These are phyloP conservation scores for Lacanobia wlatinum DNA, from an alignment of 2,888 invertebrate genomes.

Conservation along the genomic window DNA sequence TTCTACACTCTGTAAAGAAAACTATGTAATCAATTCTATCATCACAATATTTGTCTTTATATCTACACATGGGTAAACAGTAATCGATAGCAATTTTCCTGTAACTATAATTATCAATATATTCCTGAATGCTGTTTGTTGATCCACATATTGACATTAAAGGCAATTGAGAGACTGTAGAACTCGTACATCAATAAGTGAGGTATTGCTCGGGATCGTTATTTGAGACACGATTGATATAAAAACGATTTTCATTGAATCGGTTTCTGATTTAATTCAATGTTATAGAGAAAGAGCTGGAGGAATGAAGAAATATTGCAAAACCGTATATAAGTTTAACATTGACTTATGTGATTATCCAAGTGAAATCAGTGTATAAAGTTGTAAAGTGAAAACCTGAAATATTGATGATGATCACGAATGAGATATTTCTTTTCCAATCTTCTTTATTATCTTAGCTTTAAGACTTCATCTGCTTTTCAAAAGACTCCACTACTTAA, in stretches of 20 bases:
- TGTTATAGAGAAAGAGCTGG: background rate
- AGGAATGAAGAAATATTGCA: no score
- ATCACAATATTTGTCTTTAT: background rate
- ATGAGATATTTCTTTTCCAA: no score
- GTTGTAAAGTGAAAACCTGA: no score
- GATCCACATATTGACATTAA: conserved; percentile 19
- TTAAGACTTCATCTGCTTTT: no score
- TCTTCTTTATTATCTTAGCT: no score
- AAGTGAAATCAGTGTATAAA: no score
- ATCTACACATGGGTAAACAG: background rate
- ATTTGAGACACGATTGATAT: conserved; percentile 14
- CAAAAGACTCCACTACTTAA: no score
- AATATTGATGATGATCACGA: no score
- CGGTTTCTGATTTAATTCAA: conserved; percentile 21
- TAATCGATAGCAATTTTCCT: conserved; percentile 47
- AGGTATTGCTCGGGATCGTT: conserved; percentile 22
- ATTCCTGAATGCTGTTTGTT: conserved; percentile 26
- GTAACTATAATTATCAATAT: conserved; percentile 40
- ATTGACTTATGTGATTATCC: no score
- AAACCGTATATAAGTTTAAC: no score
- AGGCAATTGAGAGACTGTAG: conserved; percentile 25
- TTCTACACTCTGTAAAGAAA: background rate
- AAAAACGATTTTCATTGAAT: conserved; percentile 11
- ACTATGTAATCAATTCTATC: background rate
- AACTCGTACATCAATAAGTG: background rate